Percentiles rank a stretch among this genome's conserved stretches.
Conservation (phyloP, 2,797 vertebrate species). For the Pseudochirops cupreus region DNA sequence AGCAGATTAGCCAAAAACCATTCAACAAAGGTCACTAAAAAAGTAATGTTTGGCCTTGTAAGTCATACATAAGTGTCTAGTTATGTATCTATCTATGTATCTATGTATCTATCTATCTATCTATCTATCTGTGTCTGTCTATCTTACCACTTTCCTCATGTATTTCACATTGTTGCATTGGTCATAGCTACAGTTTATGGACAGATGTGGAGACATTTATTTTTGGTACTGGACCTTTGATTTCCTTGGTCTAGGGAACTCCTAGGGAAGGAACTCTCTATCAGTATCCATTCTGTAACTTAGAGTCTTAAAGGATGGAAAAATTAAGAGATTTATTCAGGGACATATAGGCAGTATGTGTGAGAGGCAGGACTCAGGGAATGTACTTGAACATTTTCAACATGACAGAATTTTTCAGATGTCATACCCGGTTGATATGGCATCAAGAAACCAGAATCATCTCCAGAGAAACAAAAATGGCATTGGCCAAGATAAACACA, state of each 20-base stretch:
- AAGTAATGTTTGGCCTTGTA: not conserved
- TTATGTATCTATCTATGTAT: too few species aligned
- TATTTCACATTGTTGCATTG: not conserved
- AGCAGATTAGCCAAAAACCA: not conserved
- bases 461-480: not conserved
- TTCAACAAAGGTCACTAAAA: not conserved
- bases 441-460: not conserved
- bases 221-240: not conserved
- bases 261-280: not conserved
- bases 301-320: not conserved
- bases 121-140: too few species aligned
- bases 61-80: not conserved
- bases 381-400: not conserved
- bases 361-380: not conserved
- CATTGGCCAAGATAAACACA: not conserved
- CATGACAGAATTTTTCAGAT: not conserved
- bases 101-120: too few species aligned
- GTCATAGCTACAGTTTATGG: not conserved
- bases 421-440: not conserved
- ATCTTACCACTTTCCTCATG: not conserved
- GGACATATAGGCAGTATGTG: not conserved
- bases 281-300: not conserved
- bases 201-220: not conserved
- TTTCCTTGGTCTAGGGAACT: not conserved
- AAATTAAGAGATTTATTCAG: not conserved